phyloP scores from a whole-genome alignment of 1,140 invertebrate species.

The Apis cerana region DNA sequence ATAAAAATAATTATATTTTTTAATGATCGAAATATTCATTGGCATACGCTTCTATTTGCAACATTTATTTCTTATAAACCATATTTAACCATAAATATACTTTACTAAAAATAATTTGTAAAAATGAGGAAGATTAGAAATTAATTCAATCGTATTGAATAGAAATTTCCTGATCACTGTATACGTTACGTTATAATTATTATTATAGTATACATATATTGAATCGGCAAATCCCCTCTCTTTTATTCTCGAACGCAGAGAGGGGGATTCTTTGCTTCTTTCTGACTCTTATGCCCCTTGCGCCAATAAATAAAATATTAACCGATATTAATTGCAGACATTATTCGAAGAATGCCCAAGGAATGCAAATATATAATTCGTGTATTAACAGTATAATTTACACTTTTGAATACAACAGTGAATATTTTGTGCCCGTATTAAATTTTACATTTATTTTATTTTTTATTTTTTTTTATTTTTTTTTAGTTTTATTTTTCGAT shows the following conservation, averaged over 20 bases:
- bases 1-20: too few relatives aligned
- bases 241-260: slow-evolving; percentile 1
- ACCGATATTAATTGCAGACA: slow-evolving; percentile 72
- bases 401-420: neutral
- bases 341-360: slow-evolving; percentile 66
- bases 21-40: too few relatives aligned
- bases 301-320: slow-evolving; percentile 78
- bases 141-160: neutral
- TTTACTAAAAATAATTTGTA: neutral
- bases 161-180: slow-evolving; percentile 4
- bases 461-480: neutral
- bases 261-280: slow-evolving; percentile 53
- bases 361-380: slow-evolving; percentile 51
- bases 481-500: neutral
- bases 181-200: neutral
- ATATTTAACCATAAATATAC: too few relatives aligned
- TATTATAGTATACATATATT: neutral
- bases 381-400: neutral
- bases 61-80: too few relatives aligned
- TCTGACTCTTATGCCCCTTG: slow-evolving; percentile 32
- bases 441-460: neutral
- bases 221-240: slow-evolving; percentile 23
- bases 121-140: neutral
- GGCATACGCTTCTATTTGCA: too few relatives aligned
- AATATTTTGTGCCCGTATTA: neutral